phyloP scores from a whole-genome alignment of 2,888 invertebrate genomes.

The Coenonympha arcania region DNA sequence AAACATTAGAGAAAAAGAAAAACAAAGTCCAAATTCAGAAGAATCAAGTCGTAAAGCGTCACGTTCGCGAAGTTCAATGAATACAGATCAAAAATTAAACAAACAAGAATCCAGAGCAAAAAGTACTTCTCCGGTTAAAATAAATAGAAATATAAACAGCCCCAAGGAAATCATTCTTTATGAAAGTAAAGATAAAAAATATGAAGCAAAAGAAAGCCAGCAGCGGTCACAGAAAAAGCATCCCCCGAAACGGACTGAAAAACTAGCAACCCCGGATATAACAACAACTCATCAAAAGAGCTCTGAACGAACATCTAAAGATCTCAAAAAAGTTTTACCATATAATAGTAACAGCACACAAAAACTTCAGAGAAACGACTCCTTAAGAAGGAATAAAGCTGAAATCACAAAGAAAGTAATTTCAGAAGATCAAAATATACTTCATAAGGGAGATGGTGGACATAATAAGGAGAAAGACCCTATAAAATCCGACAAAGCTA shows the following conservation, averaged over 20 bases:
- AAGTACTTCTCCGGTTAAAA: slow-evolving; percentile 2
- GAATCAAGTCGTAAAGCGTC: neutral
- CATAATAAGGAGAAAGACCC: slow-evolving; percentile 1
- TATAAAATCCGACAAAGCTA: slow-evolving; percentile 24
- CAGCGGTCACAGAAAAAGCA: slow-evolving; percentile 7
- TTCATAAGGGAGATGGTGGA: neutral
- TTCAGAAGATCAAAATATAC: neutral
- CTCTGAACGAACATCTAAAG: slow-evolving; percentile 4
- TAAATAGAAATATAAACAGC: neutral
- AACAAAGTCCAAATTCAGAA: neutral
- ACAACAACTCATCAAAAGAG: slow-evolving; percentile 3
- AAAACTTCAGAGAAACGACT: neutral
- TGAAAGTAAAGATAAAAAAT: slow-evolving; percentile 9
- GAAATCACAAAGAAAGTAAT: neutral
- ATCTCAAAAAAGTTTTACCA: slow-evolving; percentile 13
- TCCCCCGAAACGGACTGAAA: slow-evolving; percentile 24
- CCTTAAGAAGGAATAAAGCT: slow-evolving; percentile 5
- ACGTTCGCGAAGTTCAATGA: neutral
- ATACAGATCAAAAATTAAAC: slow-evolving; percentile 9
- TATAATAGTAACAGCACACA: slow-evolving; percentile 6
- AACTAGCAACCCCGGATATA: slow-evolving; percentile 26
- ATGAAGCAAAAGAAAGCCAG: slow-evolving; percentile 7
- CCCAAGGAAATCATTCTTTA: neutral
- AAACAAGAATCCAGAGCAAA: slow-evolving; percentile 2
- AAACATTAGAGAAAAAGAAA: slow-evolving; percentile 6